phyloP scores from a whole-genome alignment of 2,797 vertebrate species.

The Anableps anableps region DNA sequence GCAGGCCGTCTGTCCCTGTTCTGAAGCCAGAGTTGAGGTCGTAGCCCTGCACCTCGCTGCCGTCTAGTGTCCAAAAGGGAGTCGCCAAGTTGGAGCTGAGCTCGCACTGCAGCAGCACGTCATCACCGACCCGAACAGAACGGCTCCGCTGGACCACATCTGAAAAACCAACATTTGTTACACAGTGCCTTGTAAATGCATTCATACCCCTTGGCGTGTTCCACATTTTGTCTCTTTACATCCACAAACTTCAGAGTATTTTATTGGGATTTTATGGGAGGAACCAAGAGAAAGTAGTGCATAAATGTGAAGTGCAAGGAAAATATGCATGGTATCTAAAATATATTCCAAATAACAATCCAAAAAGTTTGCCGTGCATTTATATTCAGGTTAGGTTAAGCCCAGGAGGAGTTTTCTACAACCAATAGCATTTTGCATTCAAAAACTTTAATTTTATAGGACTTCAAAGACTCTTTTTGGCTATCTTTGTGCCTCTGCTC shows the following conservation, averaged over 20 bases:
- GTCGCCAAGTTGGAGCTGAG: slow-evolving; percentile 92
- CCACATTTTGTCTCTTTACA: no score
- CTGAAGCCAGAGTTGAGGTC: slow-evolving; percentile 83
- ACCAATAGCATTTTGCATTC: no score
- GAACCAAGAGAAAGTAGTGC: no score
- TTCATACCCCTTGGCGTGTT: neutral
- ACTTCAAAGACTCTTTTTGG: no score
- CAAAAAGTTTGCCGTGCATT: neutral
- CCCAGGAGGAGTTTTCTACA: no score
- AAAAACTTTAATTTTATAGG: no score
- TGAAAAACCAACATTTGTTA: slow-evolving; percentile 40
- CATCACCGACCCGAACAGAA: slow-evolving; percentile 87
- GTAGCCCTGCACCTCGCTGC: slow-evolving; percentile 75
- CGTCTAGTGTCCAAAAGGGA: slow-evolving; percentile 88
- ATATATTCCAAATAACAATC: neutral
- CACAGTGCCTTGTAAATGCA: neutral
- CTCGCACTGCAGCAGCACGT: slow-evolving; percentile 93
- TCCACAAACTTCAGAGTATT: no score
- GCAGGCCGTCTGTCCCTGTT: slow-evolving; percentile 88
- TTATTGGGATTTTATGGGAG: no score
- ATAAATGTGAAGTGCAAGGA: no score
- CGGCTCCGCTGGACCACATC: slow-evolving; percentile 78
- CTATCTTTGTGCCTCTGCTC: no score
- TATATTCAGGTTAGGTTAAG: neutral
- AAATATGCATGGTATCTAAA: no score